Base-by-base conservation (phyloP, 2,113 vertebrate species). In the Tamias sibiricus region DNA sequence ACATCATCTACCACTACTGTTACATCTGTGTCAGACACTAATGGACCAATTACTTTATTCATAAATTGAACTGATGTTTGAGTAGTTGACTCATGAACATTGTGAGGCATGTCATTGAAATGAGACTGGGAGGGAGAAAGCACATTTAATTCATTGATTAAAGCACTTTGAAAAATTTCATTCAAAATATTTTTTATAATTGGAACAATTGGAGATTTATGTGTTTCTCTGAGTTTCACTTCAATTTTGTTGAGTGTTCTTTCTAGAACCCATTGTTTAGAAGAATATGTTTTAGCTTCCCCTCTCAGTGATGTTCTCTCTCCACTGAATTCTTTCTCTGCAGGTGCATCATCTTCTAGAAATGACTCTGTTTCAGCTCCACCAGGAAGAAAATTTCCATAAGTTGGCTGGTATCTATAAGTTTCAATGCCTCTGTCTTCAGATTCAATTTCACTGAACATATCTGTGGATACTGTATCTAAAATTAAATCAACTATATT, bases 181-280 rank as follows among this genome's bases (percentile, higher is more conserved):
- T 97, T 98, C 64, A 98, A 84, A 94, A 98, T 97, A 54, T 95
- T 97, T 97, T 83, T 96, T 91, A 97, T 90, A 52, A 98, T 97
- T 32, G 97, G 97, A 68, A 95, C 1, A 16, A 98, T 0, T 52
- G 97, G 97, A 54, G 98, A 98, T 69, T 94, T 96, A 37, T 94
- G 90, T 57, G 97, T 92, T 80, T 97, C 97, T 89, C 92, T 98
- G 68, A 98, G 96, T 82, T 98, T 95, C 14, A 96, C 79, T 96
- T 98, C 96, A 75, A 97, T 95, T 86, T 94, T 95, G 32, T 71
- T 96, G 72, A 98, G 95, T 30, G 86, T 85, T 95, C 62, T 96
- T 88, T 97, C 94, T 84, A 98, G 83, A 91, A 69, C 30, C 59
- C 59, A 40, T 4, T 95, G 83, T 59, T 96, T 68, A 89, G 87